Evolutionary conservation across 2,113 vertebrate species (phyloP).

Genomic region (Caretta caretta): DNA sequence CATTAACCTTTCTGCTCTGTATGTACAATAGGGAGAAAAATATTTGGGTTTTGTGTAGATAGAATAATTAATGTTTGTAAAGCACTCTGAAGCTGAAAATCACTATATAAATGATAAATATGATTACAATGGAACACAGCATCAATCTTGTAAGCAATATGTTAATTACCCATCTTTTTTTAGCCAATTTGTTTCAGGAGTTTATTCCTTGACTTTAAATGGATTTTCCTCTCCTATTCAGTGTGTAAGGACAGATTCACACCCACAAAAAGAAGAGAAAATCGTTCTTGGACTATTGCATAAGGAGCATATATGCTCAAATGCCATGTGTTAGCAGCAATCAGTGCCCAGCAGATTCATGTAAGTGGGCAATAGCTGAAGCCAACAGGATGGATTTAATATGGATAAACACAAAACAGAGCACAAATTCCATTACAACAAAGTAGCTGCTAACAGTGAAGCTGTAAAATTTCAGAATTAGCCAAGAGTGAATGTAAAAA

Average conservation of each 20-base stretch:
- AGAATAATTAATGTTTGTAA: slow-evolving; percentile 19
- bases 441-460: neutral
- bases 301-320: neutral
- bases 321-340: neutral
- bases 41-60: neutral
- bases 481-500: neutral
- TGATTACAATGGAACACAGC: neutral
- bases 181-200: neutral
- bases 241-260: neutral
- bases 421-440: neutral
- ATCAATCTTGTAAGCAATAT: neutral
- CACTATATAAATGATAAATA: neutral
- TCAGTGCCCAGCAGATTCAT: neutral
- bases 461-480: neutral
- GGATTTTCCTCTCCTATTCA: neutral
- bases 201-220: neutral
- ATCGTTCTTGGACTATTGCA: neutral
- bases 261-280: neutral
- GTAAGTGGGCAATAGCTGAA: neutral
- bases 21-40: neutral
- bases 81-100: neutral
- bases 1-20: neutral
- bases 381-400: neutral
- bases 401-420: neutral
- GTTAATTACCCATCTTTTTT: neutral